Base-by-base conservation (phyloP, 2,113 vertebrate genomes). In the Melozone crissalis region DNA sequence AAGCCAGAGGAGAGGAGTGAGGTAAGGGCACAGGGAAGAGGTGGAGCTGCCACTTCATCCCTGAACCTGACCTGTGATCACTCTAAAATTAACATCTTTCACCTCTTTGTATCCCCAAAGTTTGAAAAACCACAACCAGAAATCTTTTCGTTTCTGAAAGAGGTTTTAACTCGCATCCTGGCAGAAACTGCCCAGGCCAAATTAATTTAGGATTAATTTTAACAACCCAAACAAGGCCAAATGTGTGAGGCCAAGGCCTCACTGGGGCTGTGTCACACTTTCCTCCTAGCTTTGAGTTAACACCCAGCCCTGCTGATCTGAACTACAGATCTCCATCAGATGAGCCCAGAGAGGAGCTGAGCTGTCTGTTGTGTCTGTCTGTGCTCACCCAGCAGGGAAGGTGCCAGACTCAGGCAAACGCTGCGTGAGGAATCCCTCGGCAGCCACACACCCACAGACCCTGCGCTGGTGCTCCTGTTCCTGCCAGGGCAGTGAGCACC, bases 381-480 rank as follows among this genome's bases (percentile, higher is more conserved):
- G 59, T 13, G 69, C 87, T 16, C 69, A 37, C 19, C 31, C 68
- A 33, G 5, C 26, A 8, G 0, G 10, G 26, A 39, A 58, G n/a
- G 55, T 26, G 62, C 47, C 37, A 11, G 57, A 7, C 67, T 37
- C 4, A 5, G 58, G 15, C 59, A 37, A 30, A 28, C 2, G 0
- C 26, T 17, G 80, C 26, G 11, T 22, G 9, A 18, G 0, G 5
- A 49, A 57, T 28, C 63, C 47, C 52, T 54, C 27, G 6, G 44
- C 68, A 81, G 51, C 31, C 21, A 0, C 37, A 3, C 31, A 6
- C 16, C 31, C 43, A 0, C 77, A 4, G 15, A 5, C 4, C 39
- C 61, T 33, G 74, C 65, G 4, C 24, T 0, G 7, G 15, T 5
- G 7, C 69, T 31, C 11, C 4, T 22, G 37, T 3, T 31, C 11